Conservation (phyloP, 1,140 invertebrate species). For the Linepithema humile region DNA sequence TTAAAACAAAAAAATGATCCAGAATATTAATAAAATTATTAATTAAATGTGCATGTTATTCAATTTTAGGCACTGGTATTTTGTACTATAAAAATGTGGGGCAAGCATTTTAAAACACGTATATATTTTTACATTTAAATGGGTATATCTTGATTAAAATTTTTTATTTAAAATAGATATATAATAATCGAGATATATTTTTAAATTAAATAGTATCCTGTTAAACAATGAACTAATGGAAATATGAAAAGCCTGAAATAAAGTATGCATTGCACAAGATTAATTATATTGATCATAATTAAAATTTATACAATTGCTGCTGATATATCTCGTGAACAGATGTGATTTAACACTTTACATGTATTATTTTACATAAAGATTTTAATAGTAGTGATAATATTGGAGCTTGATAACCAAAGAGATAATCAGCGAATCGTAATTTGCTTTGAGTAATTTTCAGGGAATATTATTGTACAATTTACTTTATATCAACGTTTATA, state of each 20-base stretch:
- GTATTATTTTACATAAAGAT: not conserved
- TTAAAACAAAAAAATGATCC: no score
- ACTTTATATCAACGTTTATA: slow-evolving; percentile 14
- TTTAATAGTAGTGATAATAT: not conserved
- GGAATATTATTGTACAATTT: slow-evolving; percentile 28
- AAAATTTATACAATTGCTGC: not conserved
- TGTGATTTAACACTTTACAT: not conserved
- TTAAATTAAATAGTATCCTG: not conserved
- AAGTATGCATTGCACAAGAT: no score
- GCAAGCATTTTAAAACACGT: no score
- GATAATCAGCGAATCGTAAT: slow-evolving; percentile 32
- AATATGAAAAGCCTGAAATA: not conserved
- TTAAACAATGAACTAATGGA: not conserved
- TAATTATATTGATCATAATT: not conserved
- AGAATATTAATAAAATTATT: no score
- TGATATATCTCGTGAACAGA: not conserved
- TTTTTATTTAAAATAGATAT: not conserved
- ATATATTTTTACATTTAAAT: no score
- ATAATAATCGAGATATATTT: not conserved
- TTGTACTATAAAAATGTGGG: no score
- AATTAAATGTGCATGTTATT: no score
- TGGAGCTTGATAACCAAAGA: not conserved
- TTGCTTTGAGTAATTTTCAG: slow-evolving; percentile 32
- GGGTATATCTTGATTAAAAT: not conserved
- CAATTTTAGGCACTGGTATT: no score